Base-by-base conservation (phyloP, 1,140 invertebrate genomes). In the Melitaea cinxia region DNA sequence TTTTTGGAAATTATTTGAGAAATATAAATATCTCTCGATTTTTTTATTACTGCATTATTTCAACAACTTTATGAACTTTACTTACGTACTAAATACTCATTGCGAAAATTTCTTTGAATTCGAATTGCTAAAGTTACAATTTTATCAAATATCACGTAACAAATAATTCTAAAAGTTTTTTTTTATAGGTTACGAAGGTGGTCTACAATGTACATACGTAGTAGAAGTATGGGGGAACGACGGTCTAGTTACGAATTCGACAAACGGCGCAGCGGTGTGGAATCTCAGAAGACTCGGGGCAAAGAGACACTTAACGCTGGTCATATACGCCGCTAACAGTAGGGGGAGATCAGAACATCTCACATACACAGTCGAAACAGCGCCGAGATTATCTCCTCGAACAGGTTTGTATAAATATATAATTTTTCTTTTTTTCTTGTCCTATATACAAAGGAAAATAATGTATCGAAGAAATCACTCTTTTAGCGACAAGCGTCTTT, bases 181-280 rank as follows among this genome's bases (percentile, higher is more conserved):
- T 42, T 2, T 4, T 23, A 47, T 52, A 91, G 97, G 97, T 6
- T 98, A 97, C 86, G 97, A 98, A 85, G 97, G 97, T 3, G 97
- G 97, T 0, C 90, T 98, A n/a, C 93, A 94, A 15, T 97, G 97
- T 85, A 93, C 93, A 10, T 98, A 97, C 85, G 89, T 96, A 45
- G 89, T 96, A 35, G 96, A 97, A 86, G 93, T 96, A 35, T 92
- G 91, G 80, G 83, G 76, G 5, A 80, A 82, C n/a, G 91, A 92
- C 6, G 83, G 82, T 14, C 68, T 93, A 14, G 82, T 91, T 4
- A 87, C 84, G 0, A 93, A 93, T 73, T 78, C 91, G 1, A 91
- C 86, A n/a, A 89, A 91, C 52, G 83, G 73, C 21, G 73, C 82
- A 9, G 88, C 93, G 2, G 67, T 85, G 2, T 93, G 93, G 85